These are phyloP conservation scores for Knipowitschia caucasica DNA, from an alignment of 2,797 vertebrate species.

Conservation along the genomic window DNA sequence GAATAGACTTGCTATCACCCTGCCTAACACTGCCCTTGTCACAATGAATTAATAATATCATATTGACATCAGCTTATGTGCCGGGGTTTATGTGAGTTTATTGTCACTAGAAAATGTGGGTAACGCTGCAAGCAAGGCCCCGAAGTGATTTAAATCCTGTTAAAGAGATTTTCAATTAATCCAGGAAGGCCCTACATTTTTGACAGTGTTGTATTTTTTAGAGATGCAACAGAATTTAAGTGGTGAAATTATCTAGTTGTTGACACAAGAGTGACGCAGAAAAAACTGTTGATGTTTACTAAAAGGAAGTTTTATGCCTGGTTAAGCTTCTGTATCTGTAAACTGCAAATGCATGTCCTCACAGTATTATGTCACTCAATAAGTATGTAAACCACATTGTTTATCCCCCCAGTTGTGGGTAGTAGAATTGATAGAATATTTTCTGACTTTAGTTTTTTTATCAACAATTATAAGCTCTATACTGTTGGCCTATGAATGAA, in stretches of 20 bases:
- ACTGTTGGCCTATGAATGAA: no score
- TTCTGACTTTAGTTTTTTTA: no score
- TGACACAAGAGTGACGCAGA: neutral
- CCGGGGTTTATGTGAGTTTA: conserved; percentile 44
- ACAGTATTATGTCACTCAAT: no score
- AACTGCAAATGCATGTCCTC: neutral
- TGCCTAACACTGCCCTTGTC: conserved; percentile 54
- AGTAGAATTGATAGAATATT: no score
- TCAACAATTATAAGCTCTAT: no score
- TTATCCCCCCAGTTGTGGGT: no score
- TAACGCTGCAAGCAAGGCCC: conserved; percentile 26
- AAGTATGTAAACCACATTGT: conserved; percentile 35
- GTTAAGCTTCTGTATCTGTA: neutral
- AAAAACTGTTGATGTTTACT: neutral
- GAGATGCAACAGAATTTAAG: conserved; percentile 33
- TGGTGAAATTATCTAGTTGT: conserved; percentile 17
- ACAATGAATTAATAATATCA: conserved; percentile 63
- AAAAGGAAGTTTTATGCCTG: neutral
- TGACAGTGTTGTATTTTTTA: conserved; percentile 45
- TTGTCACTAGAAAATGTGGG: conserved; percentile 27
- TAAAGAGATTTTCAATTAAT: conserved; percentile 58
- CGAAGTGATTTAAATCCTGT: conserved; percentile 52
- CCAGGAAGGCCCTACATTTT: conserved; percentile 50
- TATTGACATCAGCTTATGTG: conserved; percentile 58
- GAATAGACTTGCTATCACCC: conserved; percentile 49